Evolutionary conservation across 2,113 vertebrate genomes (phyloP), one percentile per base, ranked within the genome.

Genomic region (Apteryx mantelli): DNA sequence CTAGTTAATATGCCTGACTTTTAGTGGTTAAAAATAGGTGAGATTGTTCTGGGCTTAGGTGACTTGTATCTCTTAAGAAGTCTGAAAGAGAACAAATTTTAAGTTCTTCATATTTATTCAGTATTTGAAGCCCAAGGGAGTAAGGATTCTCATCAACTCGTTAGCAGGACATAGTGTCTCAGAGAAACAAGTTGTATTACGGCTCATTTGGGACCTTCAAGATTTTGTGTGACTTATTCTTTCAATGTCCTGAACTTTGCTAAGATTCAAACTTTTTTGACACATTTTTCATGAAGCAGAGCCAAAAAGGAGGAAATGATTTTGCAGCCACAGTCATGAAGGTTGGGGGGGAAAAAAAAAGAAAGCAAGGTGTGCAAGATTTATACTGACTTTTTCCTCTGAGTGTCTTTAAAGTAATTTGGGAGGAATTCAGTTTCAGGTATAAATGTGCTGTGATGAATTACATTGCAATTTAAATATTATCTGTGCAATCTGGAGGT

Each of bases 381-480:
- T 94, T 77, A 81, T 63, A 60, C 68, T 53, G 24, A 3, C 55
- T 81, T 9, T 1, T 36, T 82, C 70, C 79, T 86, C 76, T 34
- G 68, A 86, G 56, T 32, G 21, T 88, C 78, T 95, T 91, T 80
- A 52, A 69, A 74, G 79, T 42, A 78, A 88, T 89, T 79, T 93
- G 81, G 60, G 64, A 94, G 61, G 63, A 92, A 86, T 68, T 85
- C 0, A 2, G 66, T 82, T 89, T 81, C 40, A 26, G 61, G 38
- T 60, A 50, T 53, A 73, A 89, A 83, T 82, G 56, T 82, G 68
- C 64, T 48, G 53, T 77, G 69, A 66, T 91, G 90, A 90, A 92
- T 88, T 93, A 93, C 1, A 0, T 15, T 71, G 73, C 46, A 74
- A 75, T 91, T 86, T 74, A 50, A 93, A 77, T 63, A 88, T 90